Base-by-base conservation (phyloP, 2,888 invertebrate species). In the Drosophila sordidula region DNA sequence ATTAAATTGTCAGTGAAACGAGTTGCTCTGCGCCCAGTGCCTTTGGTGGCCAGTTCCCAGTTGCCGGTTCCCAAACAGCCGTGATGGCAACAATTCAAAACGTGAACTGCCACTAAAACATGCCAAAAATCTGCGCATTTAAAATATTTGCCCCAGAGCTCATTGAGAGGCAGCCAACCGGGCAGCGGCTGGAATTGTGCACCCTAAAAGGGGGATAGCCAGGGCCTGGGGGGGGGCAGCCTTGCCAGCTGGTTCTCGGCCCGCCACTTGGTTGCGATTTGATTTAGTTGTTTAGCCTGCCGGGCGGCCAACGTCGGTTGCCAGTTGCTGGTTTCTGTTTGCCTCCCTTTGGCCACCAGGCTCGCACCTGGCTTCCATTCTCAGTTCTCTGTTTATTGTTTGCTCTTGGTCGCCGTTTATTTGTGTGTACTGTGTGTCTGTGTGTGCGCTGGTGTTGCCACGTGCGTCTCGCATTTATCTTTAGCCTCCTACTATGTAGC, bases 51-150 rank as follows among this genome's bases (percentile, higher is more conserved):
- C 46, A 38, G n/a, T 26, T 18, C 32, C 38, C 44, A 2, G n/a
- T 36, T 47, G 29, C 38, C 39, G 8, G 16, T 26, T 25, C 25
- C 29, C 54, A 25, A 45, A 29, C 46, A 38, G 34, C 58, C 46
- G 57, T 58, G 55, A 69, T 70, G 89, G 83, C 89, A 83, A 83
- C 82, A 83, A 83, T 88, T 83, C 89, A 83, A 83, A 83, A 88
- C 83, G 89, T 88, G 82, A 86, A 88, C 89, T 82, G 82, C 82
- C 82, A 83, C 89, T 88, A 83, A 83, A 83, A 88, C 89, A 83
- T 83, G 89, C 89, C 89, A 88, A 88, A 83, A 88, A 83, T 83
- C 89, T 83, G 82, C 87, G 83, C 87, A 71, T 88, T 83, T 83
- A 83, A 83, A 83, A 83, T 88, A 83, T 88, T 83, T 83, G 89